Evolutionary conservation across 2,888 invertebrate species (phyloP).

Genomic region (Antitype chi): DNA sequence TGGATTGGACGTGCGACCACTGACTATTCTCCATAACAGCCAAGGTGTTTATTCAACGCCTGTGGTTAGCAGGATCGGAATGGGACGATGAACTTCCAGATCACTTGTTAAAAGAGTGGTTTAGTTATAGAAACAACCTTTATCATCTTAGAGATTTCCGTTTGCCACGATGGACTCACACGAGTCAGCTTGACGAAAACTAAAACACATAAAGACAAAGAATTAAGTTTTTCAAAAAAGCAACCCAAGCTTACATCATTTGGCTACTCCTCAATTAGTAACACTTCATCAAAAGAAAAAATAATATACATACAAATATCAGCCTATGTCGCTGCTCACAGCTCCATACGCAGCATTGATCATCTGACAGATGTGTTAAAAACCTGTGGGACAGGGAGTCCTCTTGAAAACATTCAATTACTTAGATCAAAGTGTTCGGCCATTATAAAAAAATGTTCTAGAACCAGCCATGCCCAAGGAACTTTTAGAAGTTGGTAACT

Average conservation of each 20-base stretch:
- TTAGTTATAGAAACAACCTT: too few species aligned
- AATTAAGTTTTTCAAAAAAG: too few species aligned
- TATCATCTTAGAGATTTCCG: too few species aligned
- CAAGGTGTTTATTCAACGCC: too few species aligned
- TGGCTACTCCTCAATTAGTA: too few species aligned
- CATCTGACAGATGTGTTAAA: constrained; percentile 8
- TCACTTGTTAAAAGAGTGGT: too few species aligned
- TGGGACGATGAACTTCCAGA: too few species aligned
- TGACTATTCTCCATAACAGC: too few species aligned
- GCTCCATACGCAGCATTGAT: constrained; percentile 6
- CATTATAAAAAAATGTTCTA: constrained; percentile 6
- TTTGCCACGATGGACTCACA: neutral
- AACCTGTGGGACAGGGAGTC: constrained; percentile 1
- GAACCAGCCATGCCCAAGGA: constrained; percentile 6
- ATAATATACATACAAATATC: neutral
- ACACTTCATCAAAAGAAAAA: neutral
- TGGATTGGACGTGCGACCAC: neutral
- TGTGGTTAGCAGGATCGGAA: too few species aligned
- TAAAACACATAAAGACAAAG: too few species aligned
- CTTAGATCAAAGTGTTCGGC: constrained; percentile 6
- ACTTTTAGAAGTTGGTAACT: constrained; percentile 7
- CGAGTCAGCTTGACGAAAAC: neutral
- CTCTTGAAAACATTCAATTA: constrained; percentile 12
- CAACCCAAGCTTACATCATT: too few species aligned
- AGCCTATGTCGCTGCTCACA: neutral